Conservation (phyloP, 2,888 invertebrate genomes). For the Meghimatium bilineatum region DNA sequence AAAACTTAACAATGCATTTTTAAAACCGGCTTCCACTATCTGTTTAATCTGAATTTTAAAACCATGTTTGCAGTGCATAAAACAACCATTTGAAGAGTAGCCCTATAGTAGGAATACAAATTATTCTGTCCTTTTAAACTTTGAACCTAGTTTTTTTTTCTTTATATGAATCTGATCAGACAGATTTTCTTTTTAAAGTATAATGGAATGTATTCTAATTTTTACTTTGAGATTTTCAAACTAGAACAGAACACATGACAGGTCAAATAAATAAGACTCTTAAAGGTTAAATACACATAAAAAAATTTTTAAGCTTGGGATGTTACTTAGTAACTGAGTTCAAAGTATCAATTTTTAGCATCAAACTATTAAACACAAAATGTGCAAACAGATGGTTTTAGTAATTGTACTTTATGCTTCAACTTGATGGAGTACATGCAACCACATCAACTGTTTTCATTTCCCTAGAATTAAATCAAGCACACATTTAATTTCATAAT, state of each 20-base stretch:
- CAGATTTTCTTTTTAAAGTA: background rate
- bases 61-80: background rate
- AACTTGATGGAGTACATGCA: background rate
- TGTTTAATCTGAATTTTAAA: background rate
- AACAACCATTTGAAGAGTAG: background rate
- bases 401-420: background rate
- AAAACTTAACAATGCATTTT: background rate
- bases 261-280: background rate
- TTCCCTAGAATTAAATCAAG: background rate
- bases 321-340: background rate
- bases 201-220: background rate
- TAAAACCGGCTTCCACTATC: background rate
- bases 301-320: conserved; percentile 2
- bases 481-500: background rate
- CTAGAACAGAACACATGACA: conserved; percentile 3
- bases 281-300: conserved; percentile 5
- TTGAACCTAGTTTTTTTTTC: background rate
- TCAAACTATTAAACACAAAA: background rate
- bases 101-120: background rate
- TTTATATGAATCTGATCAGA: background rate
- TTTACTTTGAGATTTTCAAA: conserved; percentile 14
- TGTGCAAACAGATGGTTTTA: background rate
- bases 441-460: background rate
- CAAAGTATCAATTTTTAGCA: conserved; percentile 1
- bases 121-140: background rate